Evolutionary conservation across 2,113 vertebrate genomes (phyloP), one percentile per base, ranked within the genome.

Genomic region (Macrotus californicus): DNA sequence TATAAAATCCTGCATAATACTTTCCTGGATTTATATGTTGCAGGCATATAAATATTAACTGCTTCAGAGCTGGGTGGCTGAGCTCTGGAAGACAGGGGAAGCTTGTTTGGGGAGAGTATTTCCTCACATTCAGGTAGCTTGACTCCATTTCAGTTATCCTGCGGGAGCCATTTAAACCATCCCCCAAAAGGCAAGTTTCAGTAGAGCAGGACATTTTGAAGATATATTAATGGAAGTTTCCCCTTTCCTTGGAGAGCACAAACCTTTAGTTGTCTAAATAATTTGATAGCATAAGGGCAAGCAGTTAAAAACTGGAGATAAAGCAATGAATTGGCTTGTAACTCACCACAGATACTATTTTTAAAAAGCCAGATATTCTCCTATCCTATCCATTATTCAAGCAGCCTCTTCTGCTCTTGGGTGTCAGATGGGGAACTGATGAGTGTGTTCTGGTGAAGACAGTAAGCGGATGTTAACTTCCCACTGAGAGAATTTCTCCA

Each of bases 401-500:
- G 98, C 98, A 98, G 98, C 96, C 98, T 98, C 98, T 98, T 98
- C 98, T 98, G 98, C 98, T 99, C 98, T 96, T 98, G 98, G 98
- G 98, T 99, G 98, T 99, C 99, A 99, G 99, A 99, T 99, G 99
- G 98, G 98, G 98, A 98, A 98, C 98, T 98, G 99, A 99, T 99
- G 99, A 99, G 98, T 98, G 98, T 98, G 98, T 98, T 99, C 98
- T 98, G 98, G 98, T 98, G 98, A 99, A 99, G 99, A 99, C 99
- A 99, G 99, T 99, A 99, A 99, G 99, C 99, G 99, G 99, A 99
- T 99, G 99, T 99, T 99, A 99, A 99, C 99, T 99, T 99, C 99
- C 99, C 99, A 99, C 99, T 99, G 99, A 99, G 99, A 99, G 99
- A 99, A 99, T 99, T 99, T 99, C 99, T 99, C 99, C 99, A 99